Evolutionary conservation across 2,888 invertebrate species (phyloP), one percentile per base, ranked within the genome.

Genomic region (Cetonia aurata): DNA sequence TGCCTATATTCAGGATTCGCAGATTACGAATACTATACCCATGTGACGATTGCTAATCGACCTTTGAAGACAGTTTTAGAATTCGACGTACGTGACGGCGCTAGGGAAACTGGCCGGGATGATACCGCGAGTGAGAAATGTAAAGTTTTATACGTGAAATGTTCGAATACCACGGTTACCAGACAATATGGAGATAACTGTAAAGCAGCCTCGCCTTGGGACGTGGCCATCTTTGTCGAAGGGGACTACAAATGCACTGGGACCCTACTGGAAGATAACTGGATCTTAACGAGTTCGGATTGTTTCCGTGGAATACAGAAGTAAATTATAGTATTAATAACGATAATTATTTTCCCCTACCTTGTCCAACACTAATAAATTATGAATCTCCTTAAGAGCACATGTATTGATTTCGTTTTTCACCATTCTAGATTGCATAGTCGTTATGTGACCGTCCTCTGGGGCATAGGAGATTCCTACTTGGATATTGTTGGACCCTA

Each of bases 201-300:
- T 67, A 15, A 71, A 17, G 71, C 65, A 4, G 59, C 55, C 13
- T 90, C 90, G 88, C 92, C 93, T 0, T 95, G 94, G 94, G 84
- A 90, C 77, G 93, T 90, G 0, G 90, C 91, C 77, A 85, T 95
- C 65, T 92, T 89, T 81, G 85, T 88, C 0, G 89, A 94, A 79
- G 94, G 95, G 1, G 81, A 85, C 70, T 91, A 91, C 73, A 88
- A 85, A 77, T 94, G 94, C 79, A 87, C 90, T 53, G 94, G 93
- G 4, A 87, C 91, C 42, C 84, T 95, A 68, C 81, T 95, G 52
- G 88, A 91, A 75, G 79, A 85, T 1, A 83, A 89, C 15, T 93
- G 93, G 92, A 86, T 93, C 66, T 79, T 94, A 70, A 83, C 87
- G 3, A 84, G 85, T 31, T 72, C 78, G 10, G 76, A 81, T 12